These are phyloP conservation scores for Mactromeris polynyma DNA, from an alignment of 2,888 invertebrate genomes.

Conservation along the genomic window DNA sequence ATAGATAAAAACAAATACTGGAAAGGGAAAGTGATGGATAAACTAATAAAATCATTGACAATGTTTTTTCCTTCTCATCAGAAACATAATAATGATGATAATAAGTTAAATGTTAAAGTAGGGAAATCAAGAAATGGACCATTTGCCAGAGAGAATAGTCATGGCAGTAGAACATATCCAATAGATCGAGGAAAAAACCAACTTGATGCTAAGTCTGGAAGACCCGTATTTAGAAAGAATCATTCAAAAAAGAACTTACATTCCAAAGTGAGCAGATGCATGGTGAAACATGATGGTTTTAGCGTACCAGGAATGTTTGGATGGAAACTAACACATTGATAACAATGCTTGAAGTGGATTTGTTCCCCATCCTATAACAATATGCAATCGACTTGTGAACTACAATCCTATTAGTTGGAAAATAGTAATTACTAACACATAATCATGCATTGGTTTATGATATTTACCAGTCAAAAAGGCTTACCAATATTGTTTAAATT, in stretches of 20 bases:
- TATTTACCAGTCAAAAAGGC: too few relatives aligned
- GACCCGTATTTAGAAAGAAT: background rate
- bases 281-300: background rate
- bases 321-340: background rate
- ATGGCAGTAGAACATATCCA: slow-evolving; percentile 52
- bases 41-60: slow-evolving; percentile 17
- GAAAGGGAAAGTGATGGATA: background rate
- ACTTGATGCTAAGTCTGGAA: background rate
- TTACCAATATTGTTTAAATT: too few relatives aligned
- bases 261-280: slow-evolving; percentile 64
- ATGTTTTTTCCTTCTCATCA: slow-evolving; percentile 21
- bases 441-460: too few relatives aligned
- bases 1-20: slow-evolving; percentile 16
- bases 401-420: too few relatives aligned
- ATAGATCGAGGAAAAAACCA: slow-evolving; percentile 59
- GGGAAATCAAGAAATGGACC: slow-evolving; percentile 51
- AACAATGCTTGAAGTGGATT: too few relatives aligned
- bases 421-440: too few relatives aligned
- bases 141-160: slow-evolving; percentile 51
- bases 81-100: background rate
- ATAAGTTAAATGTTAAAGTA: slow-evolving; percentile 30
- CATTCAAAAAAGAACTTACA: slow-evolving; percentile 43
- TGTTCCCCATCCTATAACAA: too few relatives aligned
- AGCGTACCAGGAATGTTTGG: background rate
- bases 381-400: too few relatives aligned